Percentiles rank a stretch among this genome's conserved stretches.
Conservation (phyloP, 64 coral and sea anemone species). For the Porites lutea region DNA sequence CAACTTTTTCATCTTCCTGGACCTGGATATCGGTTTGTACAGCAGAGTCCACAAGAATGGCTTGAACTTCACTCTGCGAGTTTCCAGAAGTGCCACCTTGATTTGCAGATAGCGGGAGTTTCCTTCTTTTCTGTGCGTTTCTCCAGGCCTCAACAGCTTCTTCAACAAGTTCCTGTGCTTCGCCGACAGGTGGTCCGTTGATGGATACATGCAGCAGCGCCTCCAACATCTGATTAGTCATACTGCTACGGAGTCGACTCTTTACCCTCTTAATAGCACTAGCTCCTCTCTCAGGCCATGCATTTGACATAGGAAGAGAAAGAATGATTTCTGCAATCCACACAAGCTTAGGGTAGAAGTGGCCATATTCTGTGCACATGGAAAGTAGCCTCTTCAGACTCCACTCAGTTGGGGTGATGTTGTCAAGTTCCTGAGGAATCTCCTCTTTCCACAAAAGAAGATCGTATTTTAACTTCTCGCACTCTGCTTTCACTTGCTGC, state of each 20-base stretch:
- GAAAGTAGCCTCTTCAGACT: no score
- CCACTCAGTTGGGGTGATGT: no score
- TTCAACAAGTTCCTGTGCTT: conserved; percentile 31
- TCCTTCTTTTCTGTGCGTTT: conserved; percentile 48
- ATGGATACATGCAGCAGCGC: conserved; percentile 15
- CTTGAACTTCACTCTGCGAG: conserved; percentile 27
- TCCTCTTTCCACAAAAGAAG: no score
- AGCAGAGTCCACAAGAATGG: conserved; percentile 54
- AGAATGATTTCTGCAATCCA: no score
- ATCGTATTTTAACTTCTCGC: no score
- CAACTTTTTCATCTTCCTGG: conserved; percentile 36
- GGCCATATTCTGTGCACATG: no score
- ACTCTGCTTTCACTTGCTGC: no score
- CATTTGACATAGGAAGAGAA: conserved; percentile 52
- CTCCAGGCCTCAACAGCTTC: conserved; percentile 55
- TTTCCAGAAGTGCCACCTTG: conserved; percentile 28
- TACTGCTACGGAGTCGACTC: not conserved
- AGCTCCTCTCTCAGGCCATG: conserved; percentile 16
- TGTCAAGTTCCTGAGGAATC: no score
- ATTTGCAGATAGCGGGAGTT: conserved; percentile 40
- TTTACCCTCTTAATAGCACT: conserved; percentile 50
- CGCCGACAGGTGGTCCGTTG: conserved; percentile 19
- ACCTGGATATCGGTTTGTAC: conserved; percentile 43
- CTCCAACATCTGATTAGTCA: conserved; percentile 27
- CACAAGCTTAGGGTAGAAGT: no score